Evolutionary conservation across 2,888 invertebrate genomes (phyloP).

Genomic region (Argyresthia goedartella): DNA sequence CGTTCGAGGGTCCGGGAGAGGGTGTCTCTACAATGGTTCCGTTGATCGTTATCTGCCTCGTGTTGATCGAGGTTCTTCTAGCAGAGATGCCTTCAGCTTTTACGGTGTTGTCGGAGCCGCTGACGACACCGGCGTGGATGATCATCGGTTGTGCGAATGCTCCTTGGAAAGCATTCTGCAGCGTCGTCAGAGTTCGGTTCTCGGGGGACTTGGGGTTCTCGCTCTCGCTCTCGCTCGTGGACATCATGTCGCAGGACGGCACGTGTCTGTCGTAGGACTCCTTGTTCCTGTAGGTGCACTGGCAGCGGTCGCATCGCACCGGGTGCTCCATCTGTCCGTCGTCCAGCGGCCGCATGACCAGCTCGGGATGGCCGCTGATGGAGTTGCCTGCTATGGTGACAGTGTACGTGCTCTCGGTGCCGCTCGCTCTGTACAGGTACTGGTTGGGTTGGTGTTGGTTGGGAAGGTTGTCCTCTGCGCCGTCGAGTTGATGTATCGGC

Average conservation of each 20-base stretch:
- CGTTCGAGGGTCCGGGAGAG: conserved; percentile 61
- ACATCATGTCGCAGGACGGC: conserved; percentile 81
- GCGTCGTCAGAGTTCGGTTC: conserved; percentile 58
- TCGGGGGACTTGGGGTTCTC: conserved; percentile 74
- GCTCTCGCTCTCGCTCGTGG: conserved; percentile 86
- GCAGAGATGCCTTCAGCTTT: conserved; percentile 64
- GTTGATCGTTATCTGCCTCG: conserved; percentile 65
- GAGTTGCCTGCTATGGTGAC: conserved; percentile 66
- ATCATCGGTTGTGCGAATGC: conserved; percentile 65
- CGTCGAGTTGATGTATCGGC: conserved; percentile 77
- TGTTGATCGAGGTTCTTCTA: conserved; percentile 62
- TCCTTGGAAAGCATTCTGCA: conserved; percentile 64
- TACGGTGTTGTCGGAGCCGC: conserved; percentile 50
- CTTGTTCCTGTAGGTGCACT: conserved; percentile 86
- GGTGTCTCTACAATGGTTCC: conserved; percentile 67
- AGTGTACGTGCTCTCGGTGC: conserved; percentile 57
- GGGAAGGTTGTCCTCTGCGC: conserved; percentile 74
- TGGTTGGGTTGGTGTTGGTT: conserved; percentile 46
- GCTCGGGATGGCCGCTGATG: conserved; percentile 58
- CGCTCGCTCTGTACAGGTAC: conserved; percentile 58
- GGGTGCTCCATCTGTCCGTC: conserved; percentile 75
- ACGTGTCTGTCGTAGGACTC: conserved; percentile 86
- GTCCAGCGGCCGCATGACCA: conserved; percentile 56
- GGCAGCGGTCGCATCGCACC: conserved; percentile 89
- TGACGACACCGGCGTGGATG: conserved; percentile 60